Base-by-base conservation (phyloP, 2,888 invertebrate species). In the Eudasyphora cyanicolor region DNA sequence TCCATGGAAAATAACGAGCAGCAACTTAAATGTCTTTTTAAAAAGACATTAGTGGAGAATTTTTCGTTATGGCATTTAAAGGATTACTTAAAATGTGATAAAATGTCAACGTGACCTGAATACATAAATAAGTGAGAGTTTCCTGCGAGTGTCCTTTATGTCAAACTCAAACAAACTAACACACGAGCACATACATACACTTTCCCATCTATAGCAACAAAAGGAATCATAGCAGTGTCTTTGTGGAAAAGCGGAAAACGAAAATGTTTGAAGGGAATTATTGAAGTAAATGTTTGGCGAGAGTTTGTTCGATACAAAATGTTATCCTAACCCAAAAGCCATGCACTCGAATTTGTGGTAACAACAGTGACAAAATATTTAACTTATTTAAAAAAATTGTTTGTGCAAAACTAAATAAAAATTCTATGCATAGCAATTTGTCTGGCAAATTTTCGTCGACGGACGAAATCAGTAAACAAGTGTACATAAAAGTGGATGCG, bases 31-130 rank as follows among this genome's bases (percentile, higher is more conserved):
- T 83, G 81, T 83, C 70, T 85, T 86, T 81, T 84, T 85, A 82
- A 85, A 84, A 86, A 86, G 86, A 86, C 86, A 86, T 86, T 86
- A 86, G 85, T 79, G 67, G 75, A 82, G 51, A 82, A 67, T 14
- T 85, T 84, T 86, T 83, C 82, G 86, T 85, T 86, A 82, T 82
- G 86, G 82, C 82, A 85, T 86, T 86, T 85, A 86, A 86, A 86
- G 86, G 86, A 86, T 86, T 86, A 86, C 84, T 83, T 82, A 82
- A 81, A 85, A 86, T 86, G 86, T 86, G 86, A 86, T 86, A 86
- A 86, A 86, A 86, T 85, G 85, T 84, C 83, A 85, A 86, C 86
- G 86, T 86, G 86, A 85, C 85, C 84, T 85, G 86, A 85, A 86
- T 86, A 85, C 83, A 85, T 86, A 86, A 86, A 81, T 82, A 85